phyloP scores from a whole-genome alignment of 2,888 invertebrate genomes.

The Drosophila limbata region DNA sequence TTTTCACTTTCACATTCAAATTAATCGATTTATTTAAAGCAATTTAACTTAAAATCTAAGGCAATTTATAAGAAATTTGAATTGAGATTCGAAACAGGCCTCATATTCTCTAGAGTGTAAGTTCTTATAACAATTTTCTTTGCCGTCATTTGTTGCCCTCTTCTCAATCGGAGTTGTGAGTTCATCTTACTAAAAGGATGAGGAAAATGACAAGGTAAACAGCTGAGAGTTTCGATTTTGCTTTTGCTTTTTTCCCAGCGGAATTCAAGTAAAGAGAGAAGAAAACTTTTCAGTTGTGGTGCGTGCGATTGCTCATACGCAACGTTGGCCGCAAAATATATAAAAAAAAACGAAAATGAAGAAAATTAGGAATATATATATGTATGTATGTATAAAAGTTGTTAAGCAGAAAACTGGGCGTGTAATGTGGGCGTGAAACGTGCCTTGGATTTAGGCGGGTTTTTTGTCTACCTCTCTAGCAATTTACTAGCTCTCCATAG shows the following conservation, averaged over 20 bases:
- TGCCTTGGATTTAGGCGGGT: conserved; percentile 13
- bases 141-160: neutral
- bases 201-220: conserved; percentile 49
- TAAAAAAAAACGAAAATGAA: conserved; percentile 13
- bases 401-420: conserved; percentile 37
- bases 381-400: conserved; percentile 33
- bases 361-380: conserved; percentile 25
- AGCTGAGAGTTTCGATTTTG: conserved; percentile 55
- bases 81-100: conserved; percentile 1
- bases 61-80: neutral
- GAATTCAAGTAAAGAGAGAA: conserved; percentile 34
- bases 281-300: conserved; percentile 39
- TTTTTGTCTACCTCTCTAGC: conserved; percentile 20
- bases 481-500: conserved; percentile 23
- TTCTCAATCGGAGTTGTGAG: neutral
- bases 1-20: neutral
- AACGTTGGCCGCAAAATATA: conserved; percentile 36
- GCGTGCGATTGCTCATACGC: conserved; percentile 69
- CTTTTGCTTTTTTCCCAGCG: conserved; percentile 38
- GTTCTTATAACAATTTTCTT: conserved; percentile 1
- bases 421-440: conserved; percentile 28
- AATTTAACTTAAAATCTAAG: neutral
- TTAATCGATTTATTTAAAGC: neutral
- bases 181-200: neutral
- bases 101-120: conserved; percentile 7